Conservation (phyloP, 2,797 vertebrate genomes). For the Pelochelys cantorii region DNA sequence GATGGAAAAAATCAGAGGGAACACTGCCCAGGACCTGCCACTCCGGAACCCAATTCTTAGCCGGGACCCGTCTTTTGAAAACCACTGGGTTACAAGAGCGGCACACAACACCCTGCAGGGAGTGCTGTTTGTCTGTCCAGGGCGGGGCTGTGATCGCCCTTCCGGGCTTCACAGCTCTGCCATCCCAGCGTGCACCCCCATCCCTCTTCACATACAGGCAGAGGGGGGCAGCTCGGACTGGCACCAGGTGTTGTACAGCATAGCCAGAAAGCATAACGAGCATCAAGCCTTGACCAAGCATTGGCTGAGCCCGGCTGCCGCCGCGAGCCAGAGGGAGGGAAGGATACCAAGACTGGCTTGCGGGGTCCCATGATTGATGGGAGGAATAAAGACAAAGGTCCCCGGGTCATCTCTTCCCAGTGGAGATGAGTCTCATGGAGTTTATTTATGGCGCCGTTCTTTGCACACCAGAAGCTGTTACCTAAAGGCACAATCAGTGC, state of each 20-base stretch:
- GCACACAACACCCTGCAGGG: background rate
- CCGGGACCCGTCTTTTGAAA: too few relatives aligned
- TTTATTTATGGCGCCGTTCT: background rate
- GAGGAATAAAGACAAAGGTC: background rate
- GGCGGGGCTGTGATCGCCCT: background rate
- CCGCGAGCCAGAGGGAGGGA: background rate
- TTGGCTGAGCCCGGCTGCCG: background rate
- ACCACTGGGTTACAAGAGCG: background rate
- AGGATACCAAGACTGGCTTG: background rate
- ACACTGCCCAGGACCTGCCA: too few relatives aligned
- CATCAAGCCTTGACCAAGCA: background rate
- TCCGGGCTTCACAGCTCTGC: background rate
- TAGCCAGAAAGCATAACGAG: background rate
- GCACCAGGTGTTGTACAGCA: background rate
- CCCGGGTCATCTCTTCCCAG: background rate
- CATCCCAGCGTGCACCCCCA: background rate
- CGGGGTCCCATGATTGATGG: background rate
- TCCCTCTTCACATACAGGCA: background rate
- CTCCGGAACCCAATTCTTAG: too few relatives aligned
- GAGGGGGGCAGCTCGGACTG: background rate
- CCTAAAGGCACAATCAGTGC: background rate
- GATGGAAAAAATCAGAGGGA: too few relatives aligned
- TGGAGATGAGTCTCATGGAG: background rate
- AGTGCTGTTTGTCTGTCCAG: too few relatives aligned
- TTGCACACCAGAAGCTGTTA: background rate